These are phyloP conservation scores for Malurus alboscapulatus DNA, from an alignment of 2,113 vertebrate species.

Conservation along the genomic window DNA sequence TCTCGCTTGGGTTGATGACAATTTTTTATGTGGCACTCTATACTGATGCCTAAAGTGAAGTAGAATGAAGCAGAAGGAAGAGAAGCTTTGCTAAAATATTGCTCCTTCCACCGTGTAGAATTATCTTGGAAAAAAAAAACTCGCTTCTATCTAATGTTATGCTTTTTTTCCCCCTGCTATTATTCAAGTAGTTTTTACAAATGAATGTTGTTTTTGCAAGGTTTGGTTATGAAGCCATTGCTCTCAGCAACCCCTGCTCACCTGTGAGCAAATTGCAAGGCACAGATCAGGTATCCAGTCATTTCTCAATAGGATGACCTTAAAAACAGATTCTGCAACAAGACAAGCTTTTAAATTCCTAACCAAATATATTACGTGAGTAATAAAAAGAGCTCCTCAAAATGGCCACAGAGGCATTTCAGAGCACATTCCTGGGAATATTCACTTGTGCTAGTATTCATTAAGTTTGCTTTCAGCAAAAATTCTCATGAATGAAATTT, in stretches of 20 bases:
- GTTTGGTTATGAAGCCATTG: background rate
- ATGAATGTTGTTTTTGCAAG: background rate
- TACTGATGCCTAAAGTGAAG: conserved; percentile 29
- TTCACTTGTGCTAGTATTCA: conserved; percentile 34
- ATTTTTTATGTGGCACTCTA: conserved; percentile 17
- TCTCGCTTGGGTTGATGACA: background rate
- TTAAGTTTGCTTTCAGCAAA: conserved; percentile 54
- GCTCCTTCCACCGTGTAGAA: background rate
- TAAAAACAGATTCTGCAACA: conserved; percentile 31
- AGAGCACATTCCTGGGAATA: conserved; percentile 48
- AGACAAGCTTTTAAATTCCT: conserved; percentile 46
- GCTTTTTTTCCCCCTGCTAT: rapidly evolving
- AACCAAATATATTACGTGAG: conserved; percentile 26
- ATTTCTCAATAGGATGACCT: conserved; percentile 9
- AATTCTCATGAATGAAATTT: conserved; percentile 57
- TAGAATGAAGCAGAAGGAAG: conserved; percentile 10
- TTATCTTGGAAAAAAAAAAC: background rate
- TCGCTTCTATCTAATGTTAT: background rate
- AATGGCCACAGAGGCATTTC: conserved; percentile 56
- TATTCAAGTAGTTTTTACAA: background rate
- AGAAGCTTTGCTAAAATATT: conserved; percentile 10
- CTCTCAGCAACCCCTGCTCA: background rate
- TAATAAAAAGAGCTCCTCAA: conserved; percentile 61
- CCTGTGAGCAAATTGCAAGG: background rate
- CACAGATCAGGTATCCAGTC: background rate